phyloP scores from a whole-genome alignment of 2,888 invertebrate species.

The Calameuta idolon region DNA sequence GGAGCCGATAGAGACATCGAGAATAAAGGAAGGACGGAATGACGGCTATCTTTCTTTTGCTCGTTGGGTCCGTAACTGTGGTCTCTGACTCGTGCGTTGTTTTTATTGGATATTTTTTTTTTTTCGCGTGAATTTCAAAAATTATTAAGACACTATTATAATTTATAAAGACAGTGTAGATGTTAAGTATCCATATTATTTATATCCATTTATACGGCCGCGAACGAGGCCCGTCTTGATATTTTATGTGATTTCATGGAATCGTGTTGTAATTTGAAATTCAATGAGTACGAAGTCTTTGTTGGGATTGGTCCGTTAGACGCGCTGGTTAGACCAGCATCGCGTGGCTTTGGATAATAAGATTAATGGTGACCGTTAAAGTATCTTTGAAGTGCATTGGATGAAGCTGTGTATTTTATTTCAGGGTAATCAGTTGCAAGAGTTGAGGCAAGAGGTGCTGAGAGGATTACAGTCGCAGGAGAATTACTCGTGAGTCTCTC shows the following conservation, averaged over 20 bases:
- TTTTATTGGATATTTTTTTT: neutral
- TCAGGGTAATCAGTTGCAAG: constrained; percentile 58
- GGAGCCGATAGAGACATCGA: neutral
- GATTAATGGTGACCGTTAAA: neutral
- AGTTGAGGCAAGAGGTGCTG: constrained; percentile 54
- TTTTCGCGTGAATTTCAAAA: neutral
- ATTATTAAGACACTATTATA: neutral
- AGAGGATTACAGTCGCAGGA: constrained; percentile 55
- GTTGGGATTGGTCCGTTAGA: neutral
- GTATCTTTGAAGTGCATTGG: neutral
- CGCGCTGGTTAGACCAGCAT: neutral
- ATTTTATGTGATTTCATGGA: neutral
- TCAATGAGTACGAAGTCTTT: neutral
- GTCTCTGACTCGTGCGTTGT: neutral
- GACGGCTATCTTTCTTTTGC: neutral
- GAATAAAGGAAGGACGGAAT: neutral
- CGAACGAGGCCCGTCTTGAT: neutral
- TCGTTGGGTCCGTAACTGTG: neutral
- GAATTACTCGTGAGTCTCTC: constrained; percentile 53
- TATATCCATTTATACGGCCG: neutral
- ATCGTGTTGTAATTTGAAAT: neutral
- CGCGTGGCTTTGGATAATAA: neutral
- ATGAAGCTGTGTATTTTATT: constrained; percentile 23
- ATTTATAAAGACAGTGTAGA: neutral
- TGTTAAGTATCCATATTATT: neutral